Base-by-base conservation (phyloP, 2,888 invertebrate genomes). In the Eristalis pertinax region DNA sequence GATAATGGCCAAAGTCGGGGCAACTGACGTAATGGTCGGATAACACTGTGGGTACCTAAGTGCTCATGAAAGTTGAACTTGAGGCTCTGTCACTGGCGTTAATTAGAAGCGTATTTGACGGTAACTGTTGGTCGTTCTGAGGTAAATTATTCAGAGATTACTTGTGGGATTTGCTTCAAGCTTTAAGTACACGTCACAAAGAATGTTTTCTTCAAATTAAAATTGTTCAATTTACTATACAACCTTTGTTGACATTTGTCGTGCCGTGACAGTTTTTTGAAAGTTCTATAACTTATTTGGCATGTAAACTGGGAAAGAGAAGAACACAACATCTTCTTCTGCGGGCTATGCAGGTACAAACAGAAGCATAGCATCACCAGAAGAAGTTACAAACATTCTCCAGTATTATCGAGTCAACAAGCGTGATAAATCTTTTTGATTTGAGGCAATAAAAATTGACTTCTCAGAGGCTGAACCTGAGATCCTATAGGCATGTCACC, bases 41-140 rank as follows among this genome's bases (percentile, higher is more conserved):
- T 50, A 50, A 50, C 19, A 50, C 50, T 50, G 8, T 50, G 10
- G 50, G 50, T 50, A 8, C 50, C 50, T 8, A 70, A 74, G 43
- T 67, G 69, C 38, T 72, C 68, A 67, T 72, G 60, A 82, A 41
- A 62, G 43, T 41, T 32, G 35, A 32, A 62, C 50, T 82, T 72
- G 22, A 41, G 68, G 38, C 29, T 11, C 50, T 72, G 62, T 76
- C 70, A 74, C n/a, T 62, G 67, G 29, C 13, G 32, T 32, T 50
- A 70, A 56, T 63, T 73, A 62, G 38, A 58, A 15, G 15, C 43
- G 50, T 13, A n/a, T 60, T 43, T 58, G 43, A 58, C 56, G 74
- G 63, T 56, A 68, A 63, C 56, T 15, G 32, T 8, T 50, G 50
- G 41, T 65, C 13, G 60, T 50, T 11, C 4, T 41, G 13, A 56